Percentiles rank a stretch among this genome's conserved stretches.
Evolutionary conservation across 2,888 invertebrate species (phyloP).

Genomic region (Drosophila atripex): DNA sequence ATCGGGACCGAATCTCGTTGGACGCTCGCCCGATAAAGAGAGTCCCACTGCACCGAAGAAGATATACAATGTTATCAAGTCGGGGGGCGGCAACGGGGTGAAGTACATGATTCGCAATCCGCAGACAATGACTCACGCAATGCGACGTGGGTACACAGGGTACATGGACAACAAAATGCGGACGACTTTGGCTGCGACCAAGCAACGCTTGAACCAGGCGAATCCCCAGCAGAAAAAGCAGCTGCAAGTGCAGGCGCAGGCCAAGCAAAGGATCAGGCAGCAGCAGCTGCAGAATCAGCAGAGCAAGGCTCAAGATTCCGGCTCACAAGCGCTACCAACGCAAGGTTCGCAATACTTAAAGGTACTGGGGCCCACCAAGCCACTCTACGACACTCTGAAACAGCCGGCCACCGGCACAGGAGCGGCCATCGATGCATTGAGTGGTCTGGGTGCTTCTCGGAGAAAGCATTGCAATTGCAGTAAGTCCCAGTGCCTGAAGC

Average conservation of each 20-base stretch:
- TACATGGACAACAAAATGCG: slow-evolving; percentile 57
- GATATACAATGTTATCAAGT: slow-evolving; percentile 57
- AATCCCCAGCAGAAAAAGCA: slow-evolving; percentile 42
- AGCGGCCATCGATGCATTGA: slow-evolving; percentile 44
- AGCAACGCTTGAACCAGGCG: slow-evolving; percentile 55
- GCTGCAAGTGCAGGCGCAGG: slow-evolving; percentile 50
- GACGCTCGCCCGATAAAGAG: neutral
- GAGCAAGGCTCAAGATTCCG: slow-evolving; percentile 17
- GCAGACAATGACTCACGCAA: slow-evolving; percentile 42
- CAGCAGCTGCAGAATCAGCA: slow-evolving; percentile 52
- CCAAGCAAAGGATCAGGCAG: slow-evolving; percentile 48
- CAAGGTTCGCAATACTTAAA: slow-evolving; percentile 3
- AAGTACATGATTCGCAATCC: slow-evolving; percentile 67
- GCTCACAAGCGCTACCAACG: slow-evolving; percentile 14
- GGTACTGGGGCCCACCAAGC: slow-evolving; percentile 44
- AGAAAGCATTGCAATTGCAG: slow-evolving; percentile 99
- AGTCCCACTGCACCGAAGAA: slow-evolving; percentile 27
- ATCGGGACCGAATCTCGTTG: neutral
- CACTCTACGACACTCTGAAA: slow-evolving; percentile 60
- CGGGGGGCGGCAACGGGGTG: slow-evolving; percentile 48
- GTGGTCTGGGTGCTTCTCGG: slow-evolving; percentile 79
- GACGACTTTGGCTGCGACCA: slow-evolving; percentile 40
- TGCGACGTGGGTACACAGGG: slow-evolving; percentile 70
- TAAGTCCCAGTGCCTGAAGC: slow-evolving; percentile 98
- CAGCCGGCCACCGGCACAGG: slow-evolving; percentile 36